Base-by-base conservation (phyloP, 2,797 vertebrate species). In the Semotilus atromaculatus region DNA sequence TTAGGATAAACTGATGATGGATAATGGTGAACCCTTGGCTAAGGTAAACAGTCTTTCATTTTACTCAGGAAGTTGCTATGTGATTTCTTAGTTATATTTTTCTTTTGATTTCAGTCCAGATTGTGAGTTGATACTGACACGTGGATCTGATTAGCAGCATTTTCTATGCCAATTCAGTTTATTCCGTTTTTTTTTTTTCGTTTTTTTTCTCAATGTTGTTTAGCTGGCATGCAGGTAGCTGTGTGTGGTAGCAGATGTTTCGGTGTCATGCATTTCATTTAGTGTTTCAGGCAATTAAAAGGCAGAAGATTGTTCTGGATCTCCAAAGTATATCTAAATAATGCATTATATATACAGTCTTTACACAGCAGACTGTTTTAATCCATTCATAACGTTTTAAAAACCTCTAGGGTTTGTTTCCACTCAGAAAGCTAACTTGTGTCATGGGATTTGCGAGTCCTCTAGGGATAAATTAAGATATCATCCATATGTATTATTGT, bases 1-100 rank as follows among this genome's bases (percentile, higher is more conserved):
- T 66, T 78, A n/a, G 78, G 83, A 85, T 87, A 73, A 19, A 81
- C 26, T 74, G 83, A 81, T 86, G 85, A 83, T 73, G 74, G 73
- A 87, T 72, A 85, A 80, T 72, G 40, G 21, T 76, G 29, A 85
- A 72, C 64, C 9, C 10, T 83, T 13, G 18, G 16, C 34, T 81
- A 66, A 34, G 68, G 82, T 78, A 70, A 77, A 81, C 36, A 85
- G 19, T 62, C 51, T 51, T 26, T 84, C 23, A 21, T 53, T 31
- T 76, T 64, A 9, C 26, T 73, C 36, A 58, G 62, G 40, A 58
- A 55, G 62, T 60, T 31, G 43, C 31, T n/a, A 21, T 62, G 43
- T 36, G 70, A 82, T 73, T 82, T 73, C 38, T 38, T 53, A 53
- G 48, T 70, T 45, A n/a, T 55, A 26, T 58, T 60, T 60, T 79